These are phyloP conservation scores for Micoletzkya japonica DNA, from an alignment of 2,888 invertebrate species.

Conservation along the genomic window DNA sequence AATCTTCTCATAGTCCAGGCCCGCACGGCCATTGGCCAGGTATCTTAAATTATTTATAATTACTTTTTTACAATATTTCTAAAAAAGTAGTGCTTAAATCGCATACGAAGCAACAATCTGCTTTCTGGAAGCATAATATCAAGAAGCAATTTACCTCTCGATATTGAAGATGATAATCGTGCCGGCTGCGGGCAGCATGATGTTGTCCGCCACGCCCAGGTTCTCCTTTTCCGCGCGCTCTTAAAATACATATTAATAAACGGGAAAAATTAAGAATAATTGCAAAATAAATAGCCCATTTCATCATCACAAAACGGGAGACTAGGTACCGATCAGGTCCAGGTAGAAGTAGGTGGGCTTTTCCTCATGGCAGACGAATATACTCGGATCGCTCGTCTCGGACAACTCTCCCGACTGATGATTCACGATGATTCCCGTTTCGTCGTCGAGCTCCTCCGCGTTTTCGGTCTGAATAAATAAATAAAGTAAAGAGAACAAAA, in stretches of 20 bases:
- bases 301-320: no score
- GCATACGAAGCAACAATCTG: no score
- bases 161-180: conserved; percentile 14
- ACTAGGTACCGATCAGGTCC: conserved; percentile 13
- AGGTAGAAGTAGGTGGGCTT: conserved; percentile 27
- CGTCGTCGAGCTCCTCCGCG: conserved; percentile 17
- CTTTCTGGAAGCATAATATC: no score
- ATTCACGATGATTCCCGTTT: not conserved
- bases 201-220: conserved; percentile 14
- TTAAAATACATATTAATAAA: not conserved
- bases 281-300: conserved; percentile 1
- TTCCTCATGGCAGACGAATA: conserved; percentile 24
- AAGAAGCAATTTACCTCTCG: no score
- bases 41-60: no score
- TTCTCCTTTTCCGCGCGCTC: conserved; percentile 14
- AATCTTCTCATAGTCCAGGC: conserved; percentile 22
- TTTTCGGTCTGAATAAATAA: not conserved
- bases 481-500: no score
- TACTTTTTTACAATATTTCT: no score
- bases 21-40: not conserved
- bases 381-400: conserved; percentile 2
- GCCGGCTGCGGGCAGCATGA: conserved; percentile 3
- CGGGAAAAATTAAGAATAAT: not conserved
- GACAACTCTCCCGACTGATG: conserved; percentile 4
- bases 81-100: no score